These are phyloP conservation scores for Pectinophora gossypiella DNA, from an alignment of 1,140 invertebrate species.

Conservation along the genomic window DNA sequence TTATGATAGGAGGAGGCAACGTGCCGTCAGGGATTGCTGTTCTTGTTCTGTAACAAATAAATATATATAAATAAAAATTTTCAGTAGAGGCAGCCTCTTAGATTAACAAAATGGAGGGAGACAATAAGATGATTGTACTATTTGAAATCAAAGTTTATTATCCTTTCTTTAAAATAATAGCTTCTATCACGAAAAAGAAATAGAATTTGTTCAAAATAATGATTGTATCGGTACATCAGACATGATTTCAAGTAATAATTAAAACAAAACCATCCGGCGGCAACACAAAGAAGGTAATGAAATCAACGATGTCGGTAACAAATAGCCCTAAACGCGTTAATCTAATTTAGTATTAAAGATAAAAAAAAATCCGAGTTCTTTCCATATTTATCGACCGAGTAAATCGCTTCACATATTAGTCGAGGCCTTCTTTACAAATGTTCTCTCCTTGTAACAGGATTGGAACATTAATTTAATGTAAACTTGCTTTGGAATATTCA, in stretches of 20 bases:
- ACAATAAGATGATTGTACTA: too few species aligned
- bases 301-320: constrained; percentile 47
- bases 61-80: too few species aligned
- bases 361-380: constrained; percentile 19
- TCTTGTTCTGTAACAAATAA: constrained; percentile 41
- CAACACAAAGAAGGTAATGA: constrained; percentile 25
- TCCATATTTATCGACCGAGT: constrained; percentile 12
- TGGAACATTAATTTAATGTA: constrained; percentile 27
- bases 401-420: constrained; percentile 11
- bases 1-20: constrained; percentile 25
- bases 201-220: too few species aligned
- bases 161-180: too few species aligned
- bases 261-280: neutral
- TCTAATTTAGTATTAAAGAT: constrained; percentile 49
- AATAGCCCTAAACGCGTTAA: constrained; percentile 41
- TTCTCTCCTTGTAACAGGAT: constrained; percentile 21
- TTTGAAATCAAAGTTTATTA: too few species aligned
- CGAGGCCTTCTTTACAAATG: constrained; percentile 19
- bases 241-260: too few species aligned
- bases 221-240: too few species aligned
- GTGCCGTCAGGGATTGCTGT: constrained; percentile 27
- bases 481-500: constrained; percentile 35
- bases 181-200: too few species aligned
- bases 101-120: too few species aligned
- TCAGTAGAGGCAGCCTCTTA: too few species aligned